Evolutionary conservation across 1,140 invertebrate species (phyloP), one percentile per base, ranked within the genome.

Genomic region (Littorina saxatilis): DNA sequence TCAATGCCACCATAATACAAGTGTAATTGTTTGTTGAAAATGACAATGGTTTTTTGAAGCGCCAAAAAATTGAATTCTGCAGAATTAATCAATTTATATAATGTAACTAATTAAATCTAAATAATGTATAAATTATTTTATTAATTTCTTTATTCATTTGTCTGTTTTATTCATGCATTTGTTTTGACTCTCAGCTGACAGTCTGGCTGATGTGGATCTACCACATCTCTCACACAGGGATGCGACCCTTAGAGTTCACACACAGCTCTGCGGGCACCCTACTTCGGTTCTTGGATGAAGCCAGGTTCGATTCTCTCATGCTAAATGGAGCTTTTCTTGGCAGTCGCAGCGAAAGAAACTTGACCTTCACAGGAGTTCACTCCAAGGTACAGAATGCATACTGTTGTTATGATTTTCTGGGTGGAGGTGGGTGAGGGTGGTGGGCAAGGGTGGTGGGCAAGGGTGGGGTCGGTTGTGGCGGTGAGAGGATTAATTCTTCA

Each of bases 211-310:
- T 96, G 61, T 95, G 94, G 15, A 95, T 96, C 11, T 91, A 96
- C 70, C 90, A 95, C 74, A 92, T 96, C 77, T 95, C 96, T 0
- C 94, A 84, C 50, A 73, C 95, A 88, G 95, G 96, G 58, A 96
- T 98, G 94, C 95, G 97, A 89, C 96, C 95, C 80, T 94, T 98
- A 86, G 97, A 98, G 91, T 94, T 98, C 79, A 74, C 58, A 13
- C 55, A 27, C 35, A 94, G 97, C 47, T 95, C 96, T 0, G 95
- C 96, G 72, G 94, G 95, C 79, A 94, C 95, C 84, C 91, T 96
- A 0, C 93, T 97, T 0, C 97, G 98, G 90, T 96, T 98, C 89
- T 96, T 95, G 82, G 96, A 96, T 1, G 93, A 94, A 50, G 95
- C 95, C 0, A 96, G 97, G 89, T 93, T 98, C 80, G 96, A 96